Conservation (phyloP, 1,140 invertebrate genomes). For the Cephus cinctus region DNA sequence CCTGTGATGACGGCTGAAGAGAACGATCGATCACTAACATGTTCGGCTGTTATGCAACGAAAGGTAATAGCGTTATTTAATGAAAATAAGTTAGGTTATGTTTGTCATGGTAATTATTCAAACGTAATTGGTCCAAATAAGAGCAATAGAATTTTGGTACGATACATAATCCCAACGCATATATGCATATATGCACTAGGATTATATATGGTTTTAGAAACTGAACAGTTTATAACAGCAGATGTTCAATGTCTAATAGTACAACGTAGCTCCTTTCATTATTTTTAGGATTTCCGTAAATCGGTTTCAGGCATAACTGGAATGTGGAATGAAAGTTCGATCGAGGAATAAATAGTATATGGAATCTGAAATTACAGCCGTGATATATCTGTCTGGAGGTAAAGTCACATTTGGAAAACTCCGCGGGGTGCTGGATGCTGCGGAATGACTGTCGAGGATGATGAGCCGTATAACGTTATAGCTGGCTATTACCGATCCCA, state of each 20-base stretch:
- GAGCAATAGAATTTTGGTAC: too few species aligned
- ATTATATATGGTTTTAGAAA: too few species aligned
- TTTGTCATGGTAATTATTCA: too few species aligned
- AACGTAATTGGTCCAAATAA: too few species aligned
- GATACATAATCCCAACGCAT: too few species aligned
- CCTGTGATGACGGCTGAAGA: too few species aligned
- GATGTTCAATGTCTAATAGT: not conserved
- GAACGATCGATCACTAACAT: too few species aligned
- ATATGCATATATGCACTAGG: too few species aligned
- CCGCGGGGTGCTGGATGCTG: not conserved
- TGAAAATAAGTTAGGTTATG: too few species aligned
- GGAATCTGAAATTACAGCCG: too few species aligned
- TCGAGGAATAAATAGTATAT: not conserved
- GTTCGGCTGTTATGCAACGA: too few species aligned
- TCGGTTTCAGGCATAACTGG: not conserved
- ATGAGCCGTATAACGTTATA: slow-evolving; percentile 3
- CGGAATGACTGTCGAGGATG: slow-evolving; percentile 1
- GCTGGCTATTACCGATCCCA: slow-evolving; percentile 1
- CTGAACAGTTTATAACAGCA: not conserved
- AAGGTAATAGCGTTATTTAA: too few species aligned
- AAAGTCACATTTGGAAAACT: not conserved
- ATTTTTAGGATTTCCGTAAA: not conserved
- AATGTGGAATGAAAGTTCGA: not conserved
- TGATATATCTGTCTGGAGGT: not conserved
- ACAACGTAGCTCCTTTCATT: not conserved